Evolutionary conservation across 2,113 vertebrate genomes (phyloP).

Genomic region (Fulmarus glacialis): DNA sequence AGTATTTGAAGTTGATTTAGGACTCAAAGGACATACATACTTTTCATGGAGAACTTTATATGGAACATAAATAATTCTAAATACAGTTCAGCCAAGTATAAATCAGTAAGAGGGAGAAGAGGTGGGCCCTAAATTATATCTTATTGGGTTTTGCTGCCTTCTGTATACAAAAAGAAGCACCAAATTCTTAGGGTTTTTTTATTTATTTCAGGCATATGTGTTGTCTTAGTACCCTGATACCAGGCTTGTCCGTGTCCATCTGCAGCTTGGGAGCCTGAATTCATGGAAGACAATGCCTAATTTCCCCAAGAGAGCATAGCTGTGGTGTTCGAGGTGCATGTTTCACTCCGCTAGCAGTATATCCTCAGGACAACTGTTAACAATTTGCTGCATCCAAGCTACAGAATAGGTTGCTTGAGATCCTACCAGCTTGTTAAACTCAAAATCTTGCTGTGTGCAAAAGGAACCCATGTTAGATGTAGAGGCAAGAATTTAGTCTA

Average conservation of each 20-base stretch:
- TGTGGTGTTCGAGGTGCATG: background rate
- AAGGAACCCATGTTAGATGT: background rate
- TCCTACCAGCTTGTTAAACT: background rate
- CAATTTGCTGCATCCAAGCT: background rate
- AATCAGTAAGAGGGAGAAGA: background rate
- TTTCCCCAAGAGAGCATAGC: background rate
- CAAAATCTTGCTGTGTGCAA: background rate
- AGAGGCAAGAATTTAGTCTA: background rate
- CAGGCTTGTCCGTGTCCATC: background rate
- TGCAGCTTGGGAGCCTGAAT: background rate
- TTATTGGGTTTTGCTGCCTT: background rate
- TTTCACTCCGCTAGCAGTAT: background rate
- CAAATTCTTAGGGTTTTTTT: background rate
- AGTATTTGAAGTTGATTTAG: background rate
- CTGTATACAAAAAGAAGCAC: background rate
- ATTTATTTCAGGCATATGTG: background rate
- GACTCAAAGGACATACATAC: background rate
- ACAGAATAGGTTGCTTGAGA: background rate
- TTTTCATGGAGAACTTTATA: background rate
- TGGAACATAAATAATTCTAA: slow-evolving; percentile 7
- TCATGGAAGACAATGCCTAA: background rate
- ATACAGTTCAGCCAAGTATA: background rate
- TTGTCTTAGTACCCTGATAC: background rate
- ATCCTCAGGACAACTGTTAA: background rate
- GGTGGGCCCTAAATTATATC: background rate